These are phyloP conservation scores for Coleophora deauratella DNA, from an alignment of 2,888 invertebrate genomes.

Conservation along the genomic window DNA sequence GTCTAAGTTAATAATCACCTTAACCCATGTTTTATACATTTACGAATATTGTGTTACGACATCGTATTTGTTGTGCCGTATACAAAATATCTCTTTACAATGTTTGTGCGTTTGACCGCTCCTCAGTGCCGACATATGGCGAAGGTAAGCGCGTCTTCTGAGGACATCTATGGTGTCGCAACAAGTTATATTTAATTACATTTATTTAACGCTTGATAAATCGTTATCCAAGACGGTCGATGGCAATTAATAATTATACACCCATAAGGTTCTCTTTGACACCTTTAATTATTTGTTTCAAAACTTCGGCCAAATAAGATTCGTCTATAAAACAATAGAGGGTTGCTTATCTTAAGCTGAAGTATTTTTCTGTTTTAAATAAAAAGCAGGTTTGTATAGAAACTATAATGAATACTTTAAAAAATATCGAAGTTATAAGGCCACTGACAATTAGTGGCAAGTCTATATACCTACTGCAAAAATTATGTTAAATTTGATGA, in stretches of 20 bases:
- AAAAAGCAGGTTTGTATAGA: no score
- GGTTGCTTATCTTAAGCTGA: no score
- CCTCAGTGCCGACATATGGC: constrained; percentile 24
- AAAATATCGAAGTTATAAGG: no score
- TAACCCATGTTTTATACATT: constrained; percentile 54
- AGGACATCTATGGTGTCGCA: constrained; percentile 47
- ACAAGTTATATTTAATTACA: constrained; percentile 36
- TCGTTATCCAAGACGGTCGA: constrained; percentile 29
- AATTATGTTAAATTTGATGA: no score
- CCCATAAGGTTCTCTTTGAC: no score
- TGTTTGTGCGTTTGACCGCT: constrained; percentile 50
- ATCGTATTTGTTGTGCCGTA: constrained; percentile 44
- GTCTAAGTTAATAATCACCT: constrained; percentile 29
- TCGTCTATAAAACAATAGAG: no score
- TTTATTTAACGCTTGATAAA: constrained; percentile 24
- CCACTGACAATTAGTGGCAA: no score
- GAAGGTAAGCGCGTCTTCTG: constrained; percentile 43
- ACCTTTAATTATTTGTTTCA: no score
- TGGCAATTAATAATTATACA: constrained; percentile 22
- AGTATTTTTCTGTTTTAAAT: no score
- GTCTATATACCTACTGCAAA: no score
- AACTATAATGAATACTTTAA: no score
- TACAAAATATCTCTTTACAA: constrained; percentile 37
- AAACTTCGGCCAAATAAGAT: no score
- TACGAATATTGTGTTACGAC: constrained; percentile 51